A percentile compares a stretch with the other conserved stretches of the same genome.
These are phyloP conservation scores for Slavum lentiscoides DNA, from an alignment of 2,888 invertebrate species.

Conservation along the genomic window DNA sequence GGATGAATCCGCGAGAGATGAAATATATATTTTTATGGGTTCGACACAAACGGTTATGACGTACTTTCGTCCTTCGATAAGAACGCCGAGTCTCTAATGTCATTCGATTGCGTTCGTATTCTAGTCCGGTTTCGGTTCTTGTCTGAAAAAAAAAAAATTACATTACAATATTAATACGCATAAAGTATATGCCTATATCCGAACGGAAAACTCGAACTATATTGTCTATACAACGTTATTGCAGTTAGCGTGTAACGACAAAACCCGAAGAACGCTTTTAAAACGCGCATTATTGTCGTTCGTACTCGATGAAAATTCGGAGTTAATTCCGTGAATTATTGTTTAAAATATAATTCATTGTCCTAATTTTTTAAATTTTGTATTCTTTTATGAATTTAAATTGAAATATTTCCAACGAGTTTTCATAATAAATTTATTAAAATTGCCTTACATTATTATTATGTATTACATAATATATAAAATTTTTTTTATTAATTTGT, in stretches of 20 bases:
- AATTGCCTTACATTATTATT: no score
- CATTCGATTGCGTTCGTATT: conserved; percentile 37
- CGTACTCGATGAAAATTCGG: no score
- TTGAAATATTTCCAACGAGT: no score
- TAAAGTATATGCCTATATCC: neutral
- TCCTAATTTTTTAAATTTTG: no score
- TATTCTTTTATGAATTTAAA: no score
- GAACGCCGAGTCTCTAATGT: conserved; percentile 42
- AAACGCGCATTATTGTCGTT: no score
- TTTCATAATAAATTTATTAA: no score
- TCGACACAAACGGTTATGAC: conserved; percentile 32
- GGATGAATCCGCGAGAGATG: conserved; percentile 12
- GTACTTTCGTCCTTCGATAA: conserved; percentile 41
- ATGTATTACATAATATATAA: no score
- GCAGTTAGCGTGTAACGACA: neutral
- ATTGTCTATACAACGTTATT: neutral
- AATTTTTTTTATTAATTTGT: no score
- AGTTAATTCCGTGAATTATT: no score
- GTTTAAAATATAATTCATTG: no score
- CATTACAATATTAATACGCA: neutral
- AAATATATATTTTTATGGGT: conserved; percentile 40
- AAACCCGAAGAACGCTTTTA: neutral
- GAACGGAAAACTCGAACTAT: neutral
- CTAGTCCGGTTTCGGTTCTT: conserved; percentile 47
- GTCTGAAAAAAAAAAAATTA: conserved; percentile 21